Conservation (phyloP, 2,797 vertebrate species). For the Spinus pinus region DNA sequence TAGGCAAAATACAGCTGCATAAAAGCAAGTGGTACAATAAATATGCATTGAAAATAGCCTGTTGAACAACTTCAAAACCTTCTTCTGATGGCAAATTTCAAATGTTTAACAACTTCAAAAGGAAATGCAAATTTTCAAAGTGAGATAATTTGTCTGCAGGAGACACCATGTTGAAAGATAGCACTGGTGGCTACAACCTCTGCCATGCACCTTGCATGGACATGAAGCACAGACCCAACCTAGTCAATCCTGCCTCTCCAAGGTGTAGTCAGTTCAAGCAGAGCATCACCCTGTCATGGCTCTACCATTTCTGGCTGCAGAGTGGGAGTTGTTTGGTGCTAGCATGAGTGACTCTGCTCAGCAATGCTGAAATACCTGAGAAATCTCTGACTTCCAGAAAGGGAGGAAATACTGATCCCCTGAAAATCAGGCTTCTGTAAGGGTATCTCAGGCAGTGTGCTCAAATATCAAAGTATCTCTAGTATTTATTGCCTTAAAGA, state of each 20-base stretch:
- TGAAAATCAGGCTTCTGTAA: neutral
- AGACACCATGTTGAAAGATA: neutral
- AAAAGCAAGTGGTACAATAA: neutral
- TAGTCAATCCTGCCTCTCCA: neutral
- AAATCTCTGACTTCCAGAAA: neutral
- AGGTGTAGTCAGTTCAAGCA: neutral
- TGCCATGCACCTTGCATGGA: rapidly evolving
- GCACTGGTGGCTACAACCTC: neutral
- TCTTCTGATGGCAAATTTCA: neutral
- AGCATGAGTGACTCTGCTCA: neutral
- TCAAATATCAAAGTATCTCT: conserved; percentile 44
- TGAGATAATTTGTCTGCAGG: neutral
- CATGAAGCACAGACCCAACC: neutral
- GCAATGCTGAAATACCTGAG: neutral
- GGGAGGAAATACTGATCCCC: neutral
- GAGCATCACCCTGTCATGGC: neutral
- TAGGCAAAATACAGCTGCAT: neutral
- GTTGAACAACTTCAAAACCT: neutral
- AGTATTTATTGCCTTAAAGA: conserved; percentile 12
- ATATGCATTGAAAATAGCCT: neutral
- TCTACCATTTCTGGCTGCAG: neutral
- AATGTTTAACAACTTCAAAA: neutral
- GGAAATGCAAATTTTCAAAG: neutral
- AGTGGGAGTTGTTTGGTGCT: neutral
- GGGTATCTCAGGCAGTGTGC: neutral